A percentile compares a stretch with the other conserved stretches of the same genome.
These are phyloP conservation scores for Etia nguti DNA, from an alignment of 2,113 vertebrate species.

Conservation along the genomic window DNA sequence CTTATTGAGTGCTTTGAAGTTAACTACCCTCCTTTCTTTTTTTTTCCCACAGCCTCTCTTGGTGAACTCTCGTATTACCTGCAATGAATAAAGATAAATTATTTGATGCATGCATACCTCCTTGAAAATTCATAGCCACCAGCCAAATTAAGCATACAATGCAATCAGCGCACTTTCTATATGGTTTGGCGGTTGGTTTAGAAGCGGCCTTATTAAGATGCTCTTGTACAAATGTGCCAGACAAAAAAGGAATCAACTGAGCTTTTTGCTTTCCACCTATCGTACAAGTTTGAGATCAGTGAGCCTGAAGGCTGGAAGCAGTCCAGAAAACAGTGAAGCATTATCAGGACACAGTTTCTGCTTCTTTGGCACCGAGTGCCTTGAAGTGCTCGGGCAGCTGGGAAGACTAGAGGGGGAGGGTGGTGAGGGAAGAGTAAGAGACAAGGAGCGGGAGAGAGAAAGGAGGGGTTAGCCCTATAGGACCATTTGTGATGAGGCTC, in stretches of 20 bases:
- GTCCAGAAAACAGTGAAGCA: slow-evolving; percentile 60
- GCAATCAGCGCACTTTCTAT: slow-evolving; percentile 18
- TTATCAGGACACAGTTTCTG: slow-evolving; percentile 68
- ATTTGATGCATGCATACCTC: slow-evolving; percentile 18
- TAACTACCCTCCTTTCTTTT: slow-evolving; percentile 39
- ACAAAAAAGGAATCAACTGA: slow-evolving; percentile 24
- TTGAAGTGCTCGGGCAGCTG: slow-evolving; percentile 71
- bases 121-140: neutral
- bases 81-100: slow-evolving; percentile 33
- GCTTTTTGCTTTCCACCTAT: slow-evolving; percentile 38
- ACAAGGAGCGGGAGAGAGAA: slow-evolving; percentile 41
- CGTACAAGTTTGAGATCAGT: slow-evolving; percentile 51
- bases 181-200: neutral
- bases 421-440: slow-evolving; percentile 42
- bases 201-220: slow-evolving; percentile 2
- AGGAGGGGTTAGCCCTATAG: slow-evolving; percentile 84
- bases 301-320: slow-evolving; percentile 49
- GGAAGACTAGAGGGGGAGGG: slow-evolving; percentile 54
- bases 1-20: slow-evolving; percentile 59
- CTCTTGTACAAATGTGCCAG: neutral
- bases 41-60: slow-evolving; percentile 29
- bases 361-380: slow-evolving; percentile 63
- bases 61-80: slow-evolving; percentile 41
- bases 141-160: slow-evolving; percentile 25
- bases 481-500: slow-evolving; percentile 98